Base-by-base conservation (phyloP, 2,113 vertebrate species). In the Periophthalmus modestus region DNA sequence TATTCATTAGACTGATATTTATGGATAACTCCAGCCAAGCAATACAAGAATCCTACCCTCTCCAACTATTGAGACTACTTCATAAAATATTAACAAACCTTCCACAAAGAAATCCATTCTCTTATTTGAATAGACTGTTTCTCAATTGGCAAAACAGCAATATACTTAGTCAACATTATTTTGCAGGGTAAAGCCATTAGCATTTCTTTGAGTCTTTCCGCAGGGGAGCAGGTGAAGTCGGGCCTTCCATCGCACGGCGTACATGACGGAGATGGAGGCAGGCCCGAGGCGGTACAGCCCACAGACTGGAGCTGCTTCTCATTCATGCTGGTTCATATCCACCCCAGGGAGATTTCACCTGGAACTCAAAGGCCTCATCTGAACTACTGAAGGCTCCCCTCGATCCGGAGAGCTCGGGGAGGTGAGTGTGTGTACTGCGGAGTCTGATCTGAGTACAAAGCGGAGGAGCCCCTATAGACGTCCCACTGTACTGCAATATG, bases 241-340 rank as follows among this genome's bases (percentile, higher is more conserved):
- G 75, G 74, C 71, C 80, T 88, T 88, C 80, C 85, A 80, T 88
- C 81, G 82, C 74, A 48, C 76, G 78, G 83, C 78, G 83, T 78
- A 83, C 81, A 80, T 80, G 84, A 85, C 73, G 21, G 74, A 81
- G 73, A 85, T 68, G 79, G 75, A 77, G 78, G 72, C 75, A 39
- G 66, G 89, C 85, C 83, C 18, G 84, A 52, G 79, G 89, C 86
- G 12, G 36, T 83, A 84, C 81, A 87, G 81, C 78, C 80, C 77
- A 68, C 82, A 77, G 85, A 75, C 89, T 72, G 75, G 7, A n/a
- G 80, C 80, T 75, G 78, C 75, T 87, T 82, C 58, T 73, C 62
- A 87, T 89, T 87, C 86, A 80, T 80, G 68, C 52, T 63, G 81
- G 79, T 88, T 81, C 67, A 69, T 76, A 77, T 48, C 73, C 82